Base-by-base conservation (phyloP, 2,888 invertebrate genomes). In the Sarcophaga rosellei region DNA sequence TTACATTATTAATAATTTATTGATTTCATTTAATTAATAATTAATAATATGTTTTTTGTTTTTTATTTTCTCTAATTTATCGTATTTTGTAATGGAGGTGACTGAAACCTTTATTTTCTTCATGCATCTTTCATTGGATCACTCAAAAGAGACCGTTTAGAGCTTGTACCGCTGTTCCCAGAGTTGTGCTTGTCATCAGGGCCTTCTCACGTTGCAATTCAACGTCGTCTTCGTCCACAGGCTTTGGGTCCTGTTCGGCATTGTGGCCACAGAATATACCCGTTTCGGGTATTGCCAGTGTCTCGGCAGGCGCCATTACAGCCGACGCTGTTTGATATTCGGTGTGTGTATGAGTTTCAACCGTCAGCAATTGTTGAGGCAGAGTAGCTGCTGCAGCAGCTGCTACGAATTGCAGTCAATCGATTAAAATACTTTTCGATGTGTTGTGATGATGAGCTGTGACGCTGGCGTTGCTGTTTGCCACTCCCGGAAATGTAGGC, bases 361-460 rank as follows among this genome's bases (percentile, higher is more conserved):
- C 61, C 45, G 82, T 87, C 62, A 87, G 72, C 79, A 87, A 23
- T 53, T 83, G 78, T 68, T 73, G 73, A 77, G 63, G 79, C 81
- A 85, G 68, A 4, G 82, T 77, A 57, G 87, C 84, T 66, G 87
- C 89, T 45, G 90, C 90, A 47, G 91, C 90, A 57, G 90, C 90
- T 74, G 90, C 90, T 65, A 91, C 90, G 74, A 91, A 89, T 88
- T 92, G 92, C 89, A 92, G 93, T 93, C 93, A 93, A 88, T 93
- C 93, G 88, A 93, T 92, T 72, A 93, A 89, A 69, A 92, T 91
- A 81, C 90, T 90, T 83, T 91, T 91, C 66, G 88, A 75, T 70
- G 87, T 75, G 47, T 87, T 66, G 21, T 88, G 87, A 77, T 88
- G 87, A 73, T 82, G 82, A 62, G 82, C 66, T 35, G 88, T 73